Base-by-base conservation (phyloP, 1,140 invertebrate species). In the Megalopta genalis region DNA sequence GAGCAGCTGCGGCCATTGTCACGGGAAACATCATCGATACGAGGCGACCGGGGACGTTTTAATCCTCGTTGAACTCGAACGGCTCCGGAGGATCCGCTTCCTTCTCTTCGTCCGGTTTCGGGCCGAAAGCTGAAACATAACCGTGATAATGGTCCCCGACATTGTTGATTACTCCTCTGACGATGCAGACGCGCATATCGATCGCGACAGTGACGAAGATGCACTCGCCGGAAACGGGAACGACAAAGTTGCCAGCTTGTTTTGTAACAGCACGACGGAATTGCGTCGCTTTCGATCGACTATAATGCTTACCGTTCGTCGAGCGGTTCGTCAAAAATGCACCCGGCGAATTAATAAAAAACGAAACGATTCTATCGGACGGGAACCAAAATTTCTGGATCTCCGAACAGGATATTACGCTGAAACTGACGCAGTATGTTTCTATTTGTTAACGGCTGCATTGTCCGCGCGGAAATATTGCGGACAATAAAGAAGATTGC, bases 1-100 rank as follows among this genome's bases (percentile, higher is more conserved):
- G 49, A 21, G 37, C 27, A 68, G n/a, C 18, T 18, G 54, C 3
- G 32, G 25, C 62, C n/a, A 6, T 27, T 23, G 68, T 64, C n/a
- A 16, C 65, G 27, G 32, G 9, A 21, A 23, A n/a, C 39, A 10
- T 66, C 42, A 37, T 25, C 18, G 66, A 49, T 42, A 69, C 71
- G 21, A n/a, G 14, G 39, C 49, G 46, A 52, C 18, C 57, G 42
- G 10, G 10, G 12, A 12, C 10, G 42, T 32, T 68, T 94, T 95
- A 97, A 92, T 97, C 96, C 90, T 98, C 98, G 82, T 95, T 95
- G 91, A 97, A 99, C 94, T 99, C 98, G 93, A 99, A 99, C 84
- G 98, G 98, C 93, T 99, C 98, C 87, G 98, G 98, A 59, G 98
- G 97, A 90, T 99, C 98, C 4, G 98, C 98, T 93, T 99, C 98